Base-by-base conservation (phyloP, 1,140 invertebrate species). In the Lethrus apterus region DNA sequence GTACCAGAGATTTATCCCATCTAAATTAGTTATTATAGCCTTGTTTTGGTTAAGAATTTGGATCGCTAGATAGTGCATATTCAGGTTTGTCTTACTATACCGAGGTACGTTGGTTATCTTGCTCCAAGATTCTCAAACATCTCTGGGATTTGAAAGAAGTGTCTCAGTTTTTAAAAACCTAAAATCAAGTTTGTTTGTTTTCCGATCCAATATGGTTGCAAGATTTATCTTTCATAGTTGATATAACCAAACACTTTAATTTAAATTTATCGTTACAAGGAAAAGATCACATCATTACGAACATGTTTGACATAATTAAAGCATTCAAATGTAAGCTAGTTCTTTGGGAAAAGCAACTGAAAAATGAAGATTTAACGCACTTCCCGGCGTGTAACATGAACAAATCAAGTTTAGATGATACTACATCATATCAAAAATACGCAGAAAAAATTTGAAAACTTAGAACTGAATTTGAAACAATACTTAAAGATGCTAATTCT, bases 81-180 rank as follows among this genome's bases (percentile, higher is more conserved):
- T 45, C 33, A 10, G 24, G 35, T 47, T 36, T 47, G 17, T 46
- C 36, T 13, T 51, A 51, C 38, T 41, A 46, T 35, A 46, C 35
- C 19, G 30, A 42, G 23, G 29, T 46, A 41, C 19, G 36, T 42
- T 51, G 49, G 36, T 26, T 51, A 26, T 49, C 33, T 18, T 49
- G 48, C 29, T 50, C 48, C 29, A 46, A 45, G 26, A 15, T 50
- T 45, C 48, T 50, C 20, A 38, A 46, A 31, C 33, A 38, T 31
- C 46, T 50, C 35, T 46, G 35, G 41, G 15, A 45, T 15, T 46
- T 50, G 24, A 46, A 40, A 45, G 34, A 50, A 44, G 43, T 50
- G 46, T 41, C 23, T 19, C 42, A 44, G 13, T 44, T 49, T 24
- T 44, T 46, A 42, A 26, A 10, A 47, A 47, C 10, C 19, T 41